Conservation (phyloP, 2,888 invertebrate species). For the Mythimna ferrago region DNA sequence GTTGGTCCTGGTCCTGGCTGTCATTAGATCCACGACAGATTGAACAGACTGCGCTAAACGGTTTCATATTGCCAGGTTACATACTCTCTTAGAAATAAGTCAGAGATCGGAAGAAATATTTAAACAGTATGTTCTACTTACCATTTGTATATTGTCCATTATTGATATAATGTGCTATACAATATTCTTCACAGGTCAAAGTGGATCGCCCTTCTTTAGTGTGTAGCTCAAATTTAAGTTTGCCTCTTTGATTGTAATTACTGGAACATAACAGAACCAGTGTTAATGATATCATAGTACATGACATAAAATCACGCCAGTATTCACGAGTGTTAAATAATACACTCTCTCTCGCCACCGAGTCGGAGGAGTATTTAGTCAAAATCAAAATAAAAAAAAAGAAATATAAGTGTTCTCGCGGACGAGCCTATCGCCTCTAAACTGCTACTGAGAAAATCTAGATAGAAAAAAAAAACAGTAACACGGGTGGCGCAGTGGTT, state of each 20-base stretch:
- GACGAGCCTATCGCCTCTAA: no score
- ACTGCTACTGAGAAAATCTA: not conserved
- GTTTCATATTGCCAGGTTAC: no score
- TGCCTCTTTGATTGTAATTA: slow-evolving; percentile 74
- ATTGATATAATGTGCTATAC: slow-evolving; percentile 74
- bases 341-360: not conserved
- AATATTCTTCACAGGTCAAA: slow-evolving; percentile 80
- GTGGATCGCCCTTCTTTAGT: slow-evolving; percentile 65
- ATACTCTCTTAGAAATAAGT: no score
- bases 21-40: no score
- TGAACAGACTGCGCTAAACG: no score
- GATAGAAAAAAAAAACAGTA: not conserved
- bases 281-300: not conserved
- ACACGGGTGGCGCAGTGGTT: not conserved
- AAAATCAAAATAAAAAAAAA: not conserved
- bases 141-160: slow-evolving; percentile 79
- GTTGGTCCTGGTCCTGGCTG: no score
- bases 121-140: slow-evolving; percentile 57
- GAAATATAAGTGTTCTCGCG: not conserved
- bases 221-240: slow-evolving; percentile 78
- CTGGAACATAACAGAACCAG: slow-evolving; percentile 56
- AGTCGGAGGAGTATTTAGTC: not conserved
- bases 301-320: not conserved
- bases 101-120: not conserved
- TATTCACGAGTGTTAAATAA: not conserved